Evolutionary conservation across 2,113 vertebrate species (phyloP), one percentile per base, ranked within the genome.

Genomic region (Opisthocomus hoazin): DNA sequence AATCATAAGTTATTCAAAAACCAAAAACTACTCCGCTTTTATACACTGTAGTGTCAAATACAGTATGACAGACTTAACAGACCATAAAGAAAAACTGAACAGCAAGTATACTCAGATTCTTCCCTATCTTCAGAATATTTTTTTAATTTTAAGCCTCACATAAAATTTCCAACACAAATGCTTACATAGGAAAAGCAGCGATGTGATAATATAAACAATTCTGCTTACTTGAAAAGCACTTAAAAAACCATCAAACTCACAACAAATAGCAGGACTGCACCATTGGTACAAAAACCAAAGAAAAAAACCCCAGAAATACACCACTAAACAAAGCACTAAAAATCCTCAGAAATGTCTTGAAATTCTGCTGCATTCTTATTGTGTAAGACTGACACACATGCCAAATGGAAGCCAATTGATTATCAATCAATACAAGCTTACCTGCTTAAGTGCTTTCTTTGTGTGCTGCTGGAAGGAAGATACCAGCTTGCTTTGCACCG

Each of bases 371-470:
- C 84, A 30, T 70, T 64, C 8, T 78, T 36, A 43, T 20, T 3
- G 1, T 71, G 7, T 5, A 32, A 66, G 80, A 86, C 50, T 45
- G 60, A 83, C 43, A 90, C 15, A 65, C 41, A 66, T 26, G 56
- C 22, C 54, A 19, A 87, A 82, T 69, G 58, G 51, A 87, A 84
- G 56, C 43, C 85, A 69, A 69, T 3, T 43, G 75, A 78, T 85
- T 16, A 34, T 15, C 24, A 84, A 76, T 78, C 53, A 92, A 87
- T 76, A 74, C 26, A 50, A 83, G 51, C 98, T 98, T 98, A 98
- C 98, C 98, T 98, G 98, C 94, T 98, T 99, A 93, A 99, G 98
- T 91, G 98, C 98, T 98, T 99, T 99, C 98, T 99, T 98, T 97
- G 98, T 99, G 97, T 98, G 98, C 77, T 99, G 98, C 96, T 98